Conservation (phyloP, 2,797 vertebrate genomes). For the Acomys russatus region DNA sequence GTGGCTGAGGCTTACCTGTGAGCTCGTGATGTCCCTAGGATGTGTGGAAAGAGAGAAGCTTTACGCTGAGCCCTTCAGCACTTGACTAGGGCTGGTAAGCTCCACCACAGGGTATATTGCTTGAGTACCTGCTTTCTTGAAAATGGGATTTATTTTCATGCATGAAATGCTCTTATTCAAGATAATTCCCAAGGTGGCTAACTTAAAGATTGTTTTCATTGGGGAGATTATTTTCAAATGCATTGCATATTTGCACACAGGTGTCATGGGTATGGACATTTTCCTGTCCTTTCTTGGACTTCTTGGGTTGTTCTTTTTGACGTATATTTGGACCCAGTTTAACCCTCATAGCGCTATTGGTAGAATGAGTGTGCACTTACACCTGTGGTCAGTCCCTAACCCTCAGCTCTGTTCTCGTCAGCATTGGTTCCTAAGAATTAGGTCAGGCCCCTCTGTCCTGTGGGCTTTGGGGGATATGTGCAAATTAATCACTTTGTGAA, state of each 20-base stretch:
- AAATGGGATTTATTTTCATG: background rate
- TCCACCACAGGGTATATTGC: background rate
- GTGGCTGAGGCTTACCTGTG: background rate
- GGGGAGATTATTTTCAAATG: conserved; percentile 39
- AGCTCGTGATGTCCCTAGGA: background rate
- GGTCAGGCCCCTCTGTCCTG: background rate
- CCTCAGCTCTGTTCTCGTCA: background rate
- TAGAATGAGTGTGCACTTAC: background rate
- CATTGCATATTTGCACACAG: background rate
- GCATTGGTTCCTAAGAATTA: background rate
- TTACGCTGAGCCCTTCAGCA: background rate
- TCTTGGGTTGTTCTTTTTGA: conserved; percentile 31
- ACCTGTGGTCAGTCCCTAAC: background rate
- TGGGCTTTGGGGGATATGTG: background rate
- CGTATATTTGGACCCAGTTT: background rate
- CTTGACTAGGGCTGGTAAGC: conserved; percentile 4
- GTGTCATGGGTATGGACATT: background rate
- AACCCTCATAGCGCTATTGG: background rate
- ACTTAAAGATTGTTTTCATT: conserved; percentile 41
- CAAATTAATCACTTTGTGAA: conserved; percentile 18
- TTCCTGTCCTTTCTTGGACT: background rate
- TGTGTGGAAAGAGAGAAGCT: background rate
- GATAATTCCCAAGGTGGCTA: conserved; percentile 22
- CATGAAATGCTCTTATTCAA: conserved; percentile 46
- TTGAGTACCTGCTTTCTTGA: conserved; percentile 13